A percentile compares a stretch with the other conserved stretches of the same genome.
phyloP scores from a whole-genome alignment of 2,888 invertebrate species.

The Andrena marginata region DNA sequence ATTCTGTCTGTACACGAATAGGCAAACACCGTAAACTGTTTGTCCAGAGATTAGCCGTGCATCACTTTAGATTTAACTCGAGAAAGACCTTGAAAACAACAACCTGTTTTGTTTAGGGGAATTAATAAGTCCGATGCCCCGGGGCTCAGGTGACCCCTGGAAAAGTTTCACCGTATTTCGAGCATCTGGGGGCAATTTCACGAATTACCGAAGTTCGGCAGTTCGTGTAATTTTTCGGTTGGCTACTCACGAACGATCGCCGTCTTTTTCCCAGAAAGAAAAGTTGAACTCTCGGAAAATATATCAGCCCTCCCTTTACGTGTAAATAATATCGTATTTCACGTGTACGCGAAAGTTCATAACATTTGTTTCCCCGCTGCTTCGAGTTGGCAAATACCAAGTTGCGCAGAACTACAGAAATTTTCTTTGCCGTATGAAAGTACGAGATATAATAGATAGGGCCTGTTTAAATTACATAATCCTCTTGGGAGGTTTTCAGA shows the following conservation, averaged over 20 bases:
- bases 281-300: background rate
- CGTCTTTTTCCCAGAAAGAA: background rate
- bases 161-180: conserved; percentile 56
- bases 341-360: background rate
- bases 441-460: background rate
- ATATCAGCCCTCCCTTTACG: background rate
- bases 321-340: background rate
- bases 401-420: background rate
- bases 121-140: conserved; percentile 41
- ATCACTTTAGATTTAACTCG: conserved; percentile 74
- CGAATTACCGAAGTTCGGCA: conserved; percentile 69
- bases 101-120: conserved; percentile 57
- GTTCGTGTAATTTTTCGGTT: conserved; percentile 75
- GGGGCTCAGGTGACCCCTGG: conserved; percentile 72
- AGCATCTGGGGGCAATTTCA: conserved; percentile 71
- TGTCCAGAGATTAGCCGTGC: conserved; percentile 80
- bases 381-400: too few relatives aligned
- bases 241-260: conserved; percentile 61
- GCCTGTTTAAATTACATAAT: conserved; percentile 71
- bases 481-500: conserved; percentile 71
- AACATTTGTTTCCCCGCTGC: background rate
- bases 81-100: conserved; percentile 66
- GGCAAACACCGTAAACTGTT: conserved; percentile 83
- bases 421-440: background rate
- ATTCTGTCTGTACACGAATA: conserved; percentile 57